Conservation (phyloP, 2,888 invertebrate genomes). For the Isoperla grammatica region DNA sequence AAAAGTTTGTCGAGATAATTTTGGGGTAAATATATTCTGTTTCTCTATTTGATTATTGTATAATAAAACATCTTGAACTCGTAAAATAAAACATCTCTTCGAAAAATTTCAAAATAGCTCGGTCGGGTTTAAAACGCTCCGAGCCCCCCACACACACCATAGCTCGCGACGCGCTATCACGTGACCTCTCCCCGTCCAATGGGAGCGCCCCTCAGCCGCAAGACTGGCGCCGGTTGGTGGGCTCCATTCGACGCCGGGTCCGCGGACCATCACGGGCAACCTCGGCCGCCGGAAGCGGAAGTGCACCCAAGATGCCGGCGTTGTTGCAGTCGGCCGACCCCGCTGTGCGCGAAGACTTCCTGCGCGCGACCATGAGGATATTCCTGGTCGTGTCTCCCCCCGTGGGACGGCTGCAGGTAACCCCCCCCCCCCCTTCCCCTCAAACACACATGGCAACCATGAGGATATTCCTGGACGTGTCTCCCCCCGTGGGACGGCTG, state of each 20-base stretch:
- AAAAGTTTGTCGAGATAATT: no score
- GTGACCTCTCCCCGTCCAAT: slow-evolving; percentile 19
- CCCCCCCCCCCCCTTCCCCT: no score
- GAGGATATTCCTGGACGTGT: slow-evolving; percentile 68
- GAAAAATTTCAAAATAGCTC: slow-evolving; percentile 17
- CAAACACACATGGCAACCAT: slow-evolving; percentile 60
- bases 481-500: slow-evolving; percentile 57
- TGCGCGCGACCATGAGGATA: slow-evolving; percentile 67
- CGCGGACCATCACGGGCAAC: slow-evolving; percentile 35
- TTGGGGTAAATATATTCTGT: no score
- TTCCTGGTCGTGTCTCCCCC: slow-evolving; percentile 68
- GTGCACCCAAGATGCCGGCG: slow-evolving; percentile 36
- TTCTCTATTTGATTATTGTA: no score
- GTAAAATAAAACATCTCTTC: no score
- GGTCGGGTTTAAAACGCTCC: background rate
- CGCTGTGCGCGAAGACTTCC: slow-evolving; percentile 55
- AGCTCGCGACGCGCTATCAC: slow-evolving; percentile 8
- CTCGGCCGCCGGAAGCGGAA: background rate
- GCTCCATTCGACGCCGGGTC: slow-evolving; percentile 45
- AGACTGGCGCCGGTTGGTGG: slow-evolving; percentile 46
- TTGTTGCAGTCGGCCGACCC: slow-evolving; percentile 35
- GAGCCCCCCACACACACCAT: background rate
- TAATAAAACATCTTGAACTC: no score
- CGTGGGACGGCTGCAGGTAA: slow-evolving; percentile 53
- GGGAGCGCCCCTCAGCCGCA: slow-evolving; percentile 33